Conservation (phyloP, 2,888 invertebrate species). For the Sminthurides aquaticus region DNA sequence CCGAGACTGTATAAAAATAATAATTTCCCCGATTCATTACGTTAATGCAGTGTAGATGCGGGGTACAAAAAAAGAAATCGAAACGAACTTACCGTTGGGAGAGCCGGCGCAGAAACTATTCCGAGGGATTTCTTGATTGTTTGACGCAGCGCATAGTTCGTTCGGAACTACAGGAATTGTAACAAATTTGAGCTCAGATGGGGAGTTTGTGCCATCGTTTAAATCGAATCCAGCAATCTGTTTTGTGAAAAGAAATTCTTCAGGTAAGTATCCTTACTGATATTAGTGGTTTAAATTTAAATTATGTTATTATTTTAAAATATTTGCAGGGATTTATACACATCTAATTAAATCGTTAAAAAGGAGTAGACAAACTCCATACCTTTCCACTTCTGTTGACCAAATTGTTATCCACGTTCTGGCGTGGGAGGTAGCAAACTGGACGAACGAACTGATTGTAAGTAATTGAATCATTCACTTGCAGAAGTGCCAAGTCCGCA, state of each 20-base stretch:
- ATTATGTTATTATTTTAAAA: too few species aligned
- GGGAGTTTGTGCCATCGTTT: neutral
- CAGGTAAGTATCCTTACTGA: too few species aligned
- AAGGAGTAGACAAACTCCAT: too few species aligned
- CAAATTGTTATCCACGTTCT: neutral
- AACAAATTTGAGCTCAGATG: neutral
- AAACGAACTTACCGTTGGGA: slow-evolving; percentile 4
- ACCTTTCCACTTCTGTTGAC: slow-evolving; percentile 4
- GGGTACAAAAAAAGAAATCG: too few species aligned
- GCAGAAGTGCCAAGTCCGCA: slow-evolving; percentile 4
- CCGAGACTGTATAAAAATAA: neutral
- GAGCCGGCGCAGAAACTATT: neutral
- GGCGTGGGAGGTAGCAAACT: slow-evolving; percentile 7
- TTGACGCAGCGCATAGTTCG: neutral
- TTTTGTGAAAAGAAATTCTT: neutral
- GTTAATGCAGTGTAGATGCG: too few species aligned
- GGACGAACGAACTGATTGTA: slow-evolving; percentile 12
- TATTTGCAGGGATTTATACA: too few species aligned
- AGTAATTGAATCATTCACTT: slow-evolving; percentile 1
- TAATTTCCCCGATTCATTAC: too few species aligned
- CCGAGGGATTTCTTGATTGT: neutral
- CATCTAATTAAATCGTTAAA: too few species aligned
- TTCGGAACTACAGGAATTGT: neutral
- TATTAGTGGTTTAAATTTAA: too few species aligned
- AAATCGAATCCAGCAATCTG: slow-evolving; percentile 13